These are phyloP conservation scores for Sylvilagus bachmani DNA, from an alignment of 2,113 vertebrate genomes.

Conservation along the genomic window DNA sequence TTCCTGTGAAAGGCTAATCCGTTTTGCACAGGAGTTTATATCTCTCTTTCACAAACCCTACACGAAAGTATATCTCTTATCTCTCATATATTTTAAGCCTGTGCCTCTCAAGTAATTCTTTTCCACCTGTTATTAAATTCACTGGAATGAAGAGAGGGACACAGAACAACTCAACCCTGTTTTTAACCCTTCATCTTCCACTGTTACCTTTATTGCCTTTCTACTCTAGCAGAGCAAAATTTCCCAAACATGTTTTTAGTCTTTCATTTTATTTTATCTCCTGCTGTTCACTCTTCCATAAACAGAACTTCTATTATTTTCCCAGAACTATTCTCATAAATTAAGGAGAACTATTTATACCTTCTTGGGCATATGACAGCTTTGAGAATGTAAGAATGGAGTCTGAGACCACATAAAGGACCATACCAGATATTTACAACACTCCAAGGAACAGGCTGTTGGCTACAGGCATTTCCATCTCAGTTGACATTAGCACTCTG, in stretches of 20 bases:
- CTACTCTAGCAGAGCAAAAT: background rate
- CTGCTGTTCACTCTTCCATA: background rate
- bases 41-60: conserved; percentile 43
- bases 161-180: background rate
- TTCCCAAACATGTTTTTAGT: background rate
- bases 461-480: background rate
- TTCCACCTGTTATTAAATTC: background rate
- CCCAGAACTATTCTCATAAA: background rate
- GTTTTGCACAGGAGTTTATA: conserved; percentile 33
- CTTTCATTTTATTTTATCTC: background rate
- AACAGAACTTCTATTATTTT: background rate
- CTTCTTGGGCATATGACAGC: background rate
- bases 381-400: background rate
- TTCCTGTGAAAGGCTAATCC: conserved; percentile 68
- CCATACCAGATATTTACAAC: background rate
- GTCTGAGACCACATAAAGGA: background rate
- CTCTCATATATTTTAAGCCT: conserved; percentile 19
- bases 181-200: background rate
- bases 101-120: background rate
- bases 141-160: background rate
- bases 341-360: background rate
- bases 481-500: background rate
- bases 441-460: background rate
- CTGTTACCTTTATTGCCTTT: background rate
- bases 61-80: conserved; percentile 6